Base-by-base conservation (phyloP, 2,113 vertebrate genomes). In the Numenius arquata region DNA sequence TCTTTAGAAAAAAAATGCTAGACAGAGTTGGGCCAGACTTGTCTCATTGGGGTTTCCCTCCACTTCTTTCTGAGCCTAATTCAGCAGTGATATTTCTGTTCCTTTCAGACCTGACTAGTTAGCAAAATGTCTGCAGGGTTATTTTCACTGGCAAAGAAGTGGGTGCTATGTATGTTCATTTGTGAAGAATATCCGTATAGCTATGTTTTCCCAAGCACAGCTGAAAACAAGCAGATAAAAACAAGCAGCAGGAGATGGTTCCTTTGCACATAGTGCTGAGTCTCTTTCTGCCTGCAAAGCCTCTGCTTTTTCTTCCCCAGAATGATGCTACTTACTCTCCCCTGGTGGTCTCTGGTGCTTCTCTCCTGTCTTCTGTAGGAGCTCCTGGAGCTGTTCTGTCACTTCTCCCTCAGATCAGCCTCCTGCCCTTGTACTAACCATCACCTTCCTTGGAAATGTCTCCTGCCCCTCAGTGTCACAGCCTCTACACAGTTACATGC, bases 171-270 rank as follows among this genome's bases (percentile, higher is more conserved):
- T 66, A 59, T 93, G n/a, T 83, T 89, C 93, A 27, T 91, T 81
- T 68, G 55, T 68, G 68, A 89, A 43, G 43, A 67, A 52, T 56
- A 27, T 72, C 52, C 5, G 0, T 25, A 15, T 47, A 71, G 16
- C 80, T 79, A 15, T 82, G 50, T 85, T 91, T 94, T 72, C 45
- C 36, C 45, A 73, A 93, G 40, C 43, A 65, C 25, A 59, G 77
- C 23, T 87, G 93, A 85, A 95, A 93, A 90, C 59, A 88, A 85
- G 36, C 58, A 88, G 77, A 72, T 65, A 59, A 92, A 95, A 92
- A 83, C n/a, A 62, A 89, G 36, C 68, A 84, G 55, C 5, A 3
- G 59, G 76, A 92, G n/a, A 34, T 0, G 1, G 10, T 67, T 73
- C 75, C 61, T 86, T 63, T 91, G 66, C 61, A 68, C 21, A 4